Percentiles rank a stretch among this genome's conserved stretches.
These are phyloP conservation scores for Epistrophe eligans DNA, from an alignment of 2,888 invertebrate genomes.

Conservation along the genomic window DNA sequence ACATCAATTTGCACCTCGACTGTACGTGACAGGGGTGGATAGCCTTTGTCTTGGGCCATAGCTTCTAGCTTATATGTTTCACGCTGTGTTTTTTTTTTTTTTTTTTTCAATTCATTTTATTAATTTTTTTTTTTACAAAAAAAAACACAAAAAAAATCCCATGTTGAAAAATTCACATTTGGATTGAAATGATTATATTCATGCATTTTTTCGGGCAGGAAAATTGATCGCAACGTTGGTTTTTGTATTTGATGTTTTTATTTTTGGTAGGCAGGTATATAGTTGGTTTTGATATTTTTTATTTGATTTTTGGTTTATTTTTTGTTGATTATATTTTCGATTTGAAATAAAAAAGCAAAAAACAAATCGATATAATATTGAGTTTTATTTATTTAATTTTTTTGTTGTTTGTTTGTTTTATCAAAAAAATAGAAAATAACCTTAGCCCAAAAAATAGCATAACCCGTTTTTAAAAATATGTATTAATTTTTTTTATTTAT, in stretches of 20 bases:
- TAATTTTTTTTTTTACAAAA: conserved; percentile 17
- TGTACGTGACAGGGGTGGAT: conserved; percentile 96
- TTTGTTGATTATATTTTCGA: conserved; percentile 69
- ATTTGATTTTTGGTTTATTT: conserved; percentile 31
- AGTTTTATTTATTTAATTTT: conserved; percentile 42
- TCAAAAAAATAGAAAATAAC: conserved; percentile 37
- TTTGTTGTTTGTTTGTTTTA: conserved; percentile 31
- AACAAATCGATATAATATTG: conserved; percentile 75
- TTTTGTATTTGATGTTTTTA: conserved; percentile 37
- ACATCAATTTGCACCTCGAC: conserved; percentile 99
- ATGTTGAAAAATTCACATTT: conserved; percentile 52
- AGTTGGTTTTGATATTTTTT: conserved; percentile 45
- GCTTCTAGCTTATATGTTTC: conserved; percentile 99
- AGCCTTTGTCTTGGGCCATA: conserved; percentile 99
- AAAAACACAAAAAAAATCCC: conserved; percentile 38
- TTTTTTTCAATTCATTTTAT: no score
- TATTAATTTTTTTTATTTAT: background rate
- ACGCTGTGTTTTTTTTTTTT: conserved; percentile 86
- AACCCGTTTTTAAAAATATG: conserved; percentile 18
- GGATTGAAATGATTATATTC: conserved; percentile 32
- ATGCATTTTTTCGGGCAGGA: conserved; percentile 46
- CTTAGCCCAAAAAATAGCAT: conserved; percentile 32
- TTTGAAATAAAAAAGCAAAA: conserved; percentile 77
- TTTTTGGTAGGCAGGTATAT: conserved; percentile 4
- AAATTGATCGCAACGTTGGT: conserved; percentile 10